These are phyloP conservation scores for Stenichneumon culpator DNA, from an alignment of 2,888 invertebrate species.

Conservation along the genomic window DNA sequence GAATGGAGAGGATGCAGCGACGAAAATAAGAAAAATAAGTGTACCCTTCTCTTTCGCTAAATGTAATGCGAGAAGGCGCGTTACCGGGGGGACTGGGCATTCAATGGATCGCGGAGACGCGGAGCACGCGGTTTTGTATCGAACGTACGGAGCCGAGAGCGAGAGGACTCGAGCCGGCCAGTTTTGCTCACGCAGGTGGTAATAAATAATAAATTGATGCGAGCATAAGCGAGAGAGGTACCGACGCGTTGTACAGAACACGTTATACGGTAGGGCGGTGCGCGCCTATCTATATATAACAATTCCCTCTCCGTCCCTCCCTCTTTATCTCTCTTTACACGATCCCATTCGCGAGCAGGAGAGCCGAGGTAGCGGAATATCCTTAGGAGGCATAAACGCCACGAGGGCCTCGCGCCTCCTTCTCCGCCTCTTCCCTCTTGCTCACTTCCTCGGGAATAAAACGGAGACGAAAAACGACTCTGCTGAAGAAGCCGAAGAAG, in stretches of 20 bases:
- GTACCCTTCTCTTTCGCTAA: slow-evolving; percentile 46
- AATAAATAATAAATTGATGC: slow-evolving; percentile 73
- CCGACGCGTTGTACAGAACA: slow-evolving; percentile 57
- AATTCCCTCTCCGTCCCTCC: slow-evolving; percentile 14
- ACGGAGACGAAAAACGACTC: slow-evolving; percentile 26
- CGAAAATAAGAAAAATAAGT: slow-evolving; percentile 10
- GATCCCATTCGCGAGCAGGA: slow-evolving; percentile 44
- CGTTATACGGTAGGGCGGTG: slow-evolving; percentile 59
- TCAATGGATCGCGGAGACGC: slow-evolving; percentile 59
- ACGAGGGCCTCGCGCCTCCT: slow-evolving; percentile 65
- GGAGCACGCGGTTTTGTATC: slow-evolving; percentile 28
- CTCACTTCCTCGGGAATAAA: slow-evolving; percentile 36
- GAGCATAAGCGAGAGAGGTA: slow-evolving; percentile 60
- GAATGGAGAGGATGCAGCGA: not conserved
- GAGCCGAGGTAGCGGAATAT: slow-evolving; percentile 62
- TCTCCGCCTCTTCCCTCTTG: slow-evolving; percentile 41
- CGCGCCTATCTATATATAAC: slow-evolving; percentile 39
- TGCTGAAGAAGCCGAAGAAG: slow-evolving; percentile 37
- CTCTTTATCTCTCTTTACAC: slow-evolving; percentile 7
- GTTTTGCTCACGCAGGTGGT: slow-evolving; percentile 69
- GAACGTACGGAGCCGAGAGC: slow-evolving; percentile 48
- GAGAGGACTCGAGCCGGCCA: slow-evolving; percentile 52
- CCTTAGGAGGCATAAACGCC: slow-evolving; percentile 67
- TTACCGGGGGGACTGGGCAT: slow-evolving; percentile 44
- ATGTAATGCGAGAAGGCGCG: slow-evolving; percentile 45